Conservation (phyloP, 2,113 vertebrate species). For the Onychostoma macrolepis region DNA sequence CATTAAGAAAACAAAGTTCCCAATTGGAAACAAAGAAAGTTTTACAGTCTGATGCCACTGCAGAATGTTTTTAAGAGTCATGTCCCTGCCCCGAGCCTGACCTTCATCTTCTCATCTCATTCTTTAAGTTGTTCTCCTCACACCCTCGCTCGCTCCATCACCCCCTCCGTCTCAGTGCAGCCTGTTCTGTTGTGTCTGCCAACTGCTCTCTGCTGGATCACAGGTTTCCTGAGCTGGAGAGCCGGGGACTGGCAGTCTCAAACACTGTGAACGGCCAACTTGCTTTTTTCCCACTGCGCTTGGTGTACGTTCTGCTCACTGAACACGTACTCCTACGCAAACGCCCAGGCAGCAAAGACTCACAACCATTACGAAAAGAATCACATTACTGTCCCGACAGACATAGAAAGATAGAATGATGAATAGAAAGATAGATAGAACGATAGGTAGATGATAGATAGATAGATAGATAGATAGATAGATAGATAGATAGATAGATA, state of each 20-base stretch:
- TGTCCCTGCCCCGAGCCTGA: neutral
- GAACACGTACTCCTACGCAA: slow-evolving; percentile 64
- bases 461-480: neutral
- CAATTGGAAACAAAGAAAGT: neutral
- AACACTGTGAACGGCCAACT: slow-evolving; percentile 68
- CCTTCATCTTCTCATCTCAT: slow-evolving; percentile 13
- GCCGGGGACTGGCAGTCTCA: slow-evolving; percentile 70
- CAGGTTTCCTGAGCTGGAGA: slow-evolving; percentile 74
- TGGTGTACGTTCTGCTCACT: slow-evolving; percentile 49
- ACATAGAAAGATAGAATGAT: neutral
- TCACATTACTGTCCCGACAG: neutral
- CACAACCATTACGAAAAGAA: slow-evolving; percentile 41
- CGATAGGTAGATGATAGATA: neutral
- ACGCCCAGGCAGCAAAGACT: slow-evolving; percentile 65
- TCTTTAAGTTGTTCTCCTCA: slow-evolving; percentile 13
- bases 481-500: neutral
- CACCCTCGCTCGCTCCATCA: slow-evolving; percentile 40
- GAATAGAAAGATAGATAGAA: neutral
- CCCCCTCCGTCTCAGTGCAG: slow-evolving; percentile 64
- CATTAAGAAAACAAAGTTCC: neutral
- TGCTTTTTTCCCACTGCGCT: slow-evolving; percentile 68
- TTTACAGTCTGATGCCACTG: neutral
- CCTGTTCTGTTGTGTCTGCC: slow-evolving; percentile 76
- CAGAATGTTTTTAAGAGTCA: neutral
- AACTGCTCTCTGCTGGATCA: slow-evolving; percentile 67